Percentiles rank a stretch among this genome's conserved stretches.
These are phyloP conservation scores for Neomonachus schauinslandi DNA, from an alignment of 2,113 vertebrate genomes.

Conservation along the genomic window DNA sequence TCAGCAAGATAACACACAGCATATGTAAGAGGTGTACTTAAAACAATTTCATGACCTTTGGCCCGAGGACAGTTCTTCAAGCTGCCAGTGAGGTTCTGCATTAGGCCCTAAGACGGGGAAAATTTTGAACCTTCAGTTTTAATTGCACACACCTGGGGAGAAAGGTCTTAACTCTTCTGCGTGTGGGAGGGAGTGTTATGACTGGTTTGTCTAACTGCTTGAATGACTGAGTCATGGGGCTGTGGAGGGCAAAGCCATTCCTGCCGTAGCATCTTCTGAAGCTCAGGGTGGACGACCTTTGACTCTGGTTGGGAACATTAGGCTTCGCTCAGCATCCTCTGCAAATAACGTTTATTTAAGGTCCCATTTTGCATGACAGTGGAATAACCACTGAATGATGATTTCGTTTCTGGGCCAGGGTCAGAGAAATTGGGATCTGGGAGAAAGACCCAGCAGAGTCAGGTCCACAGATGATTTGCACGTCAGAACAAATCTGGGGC, in stretches of 20 bases:
- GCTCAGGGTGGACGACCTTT: not conserved
- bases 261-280: not conserved
- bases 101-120: not conserved
- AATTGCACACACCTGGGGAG: not conserved
- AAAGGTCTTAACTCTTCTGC: not conserved
- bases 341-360: not conserved
- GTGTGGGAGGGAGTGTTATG: not conserved
- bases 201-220: not conserved
- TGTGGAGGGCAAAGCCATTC: not conserved
- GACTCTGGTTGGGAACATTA: not conserved
- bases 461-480: not conserved
- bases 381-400: not conserved
- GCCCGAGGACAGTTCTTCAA: not conserved
- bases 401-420: not conserved
- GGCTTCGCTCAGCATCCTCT: not conserved
- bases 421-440: slow-evolving; percentile 38
- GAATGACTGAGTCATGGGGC: not conserved
- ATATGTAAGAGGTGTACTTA: not conserved
- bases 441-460: not conserved
- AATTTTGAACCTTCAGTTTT: not conserved
- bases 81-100: not conserved
- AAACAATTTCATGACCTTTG: not conserved
- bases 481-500: not conserved
- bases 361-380: not conserved
- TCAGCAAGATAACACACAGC: not conserved